These are phyloP conservation scores for Platerodrilus igneus DNA, from an alignment of 2,888 invertebrate species.

Conservation along the genomic window DNA sequence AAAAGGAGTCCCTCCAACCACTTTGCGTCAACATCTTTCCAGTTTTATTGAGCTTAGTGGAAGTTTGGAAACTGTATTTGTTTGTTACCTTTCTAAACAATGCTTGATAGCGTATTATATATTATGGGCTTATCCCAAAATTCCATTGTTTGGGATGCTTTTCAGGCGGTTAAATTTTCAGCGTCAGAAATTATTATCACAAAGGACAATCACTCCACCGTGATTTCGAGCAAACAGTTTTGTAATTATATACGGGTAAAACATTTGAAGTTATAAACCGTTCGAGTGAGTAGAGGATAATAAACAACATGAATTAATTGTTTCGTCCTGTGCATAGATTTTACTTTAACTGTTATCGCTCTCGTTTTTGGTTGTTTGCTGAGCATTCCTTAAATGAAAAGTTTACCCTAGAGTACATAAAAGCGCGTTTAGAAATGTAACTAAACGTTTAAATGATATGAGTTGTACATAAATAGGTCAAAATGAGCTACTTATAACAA, in stretches of 20 bases:
- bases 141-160: conserved; percentile 41
- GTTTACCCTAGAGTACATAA: no score
- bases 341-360: conserved; percentile 22
- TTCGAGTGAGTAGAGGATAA: no score
- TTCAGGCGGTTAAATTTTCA: conserved; percentile 40
- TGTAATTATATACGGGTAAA: conserved; percentile 32
- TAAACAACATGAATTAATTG: conserved; percentile 39
- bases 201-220: conserved; percentile 41
- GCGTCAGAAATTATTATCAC: conserved; percentile 37
- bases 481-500: no score
- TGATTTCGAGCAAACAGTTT: conserved; percentile 39
- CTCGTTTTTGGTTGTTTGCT: no score
- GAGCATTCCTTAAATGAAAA: no score
- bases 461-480: no score
- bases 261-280: conserved; percentile 32
- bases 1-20: neutral
- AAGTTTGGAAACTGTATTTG: conserved; percentile 7
- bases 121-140: conserved; percentile 31
- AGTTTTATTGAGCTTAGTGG: conserved; percentile 4
- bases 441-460: no score
- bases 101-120: conserved; percentile 14
- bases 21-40: no score
- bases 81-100: conserved; percentile 13
- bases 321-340: conserved; percentile 35
- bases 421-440: no score